These are phyloP conservation scores for Drosophila lini DNA, from an alignment of 1,140 invertebrate genomes.

Conservation along the genomic window DNA sequence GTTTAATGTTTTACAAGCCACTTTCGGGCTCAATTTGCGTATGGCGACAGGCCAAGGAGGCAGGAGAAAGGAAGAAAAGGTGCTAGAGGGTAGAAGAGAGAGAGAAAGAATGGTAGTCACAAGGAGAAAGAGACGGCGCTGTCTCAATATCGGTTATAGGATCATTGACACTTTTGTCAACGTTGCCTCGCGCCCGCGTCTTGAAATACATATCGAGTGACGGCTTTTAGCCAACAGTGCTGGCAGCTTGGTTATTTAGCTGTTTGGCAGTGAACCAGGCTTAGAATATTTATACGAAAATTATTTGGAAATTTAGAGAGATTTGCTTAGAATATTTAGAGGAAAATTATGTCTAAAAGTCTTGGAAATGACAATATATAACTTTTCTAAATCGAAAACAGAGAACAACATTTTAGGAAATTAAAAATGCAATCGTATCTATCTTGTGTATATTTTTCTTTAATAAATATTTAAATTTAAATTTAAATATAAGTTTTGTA, in stretches of 20 bases:
- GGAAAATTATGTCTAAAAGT: too few species aligned
- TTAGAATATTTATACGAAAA: neutral
- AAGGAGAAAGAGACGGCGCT: constrained; percentile 12
- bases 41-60: constrained; percentile 33
- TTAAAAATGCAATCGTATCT: too few species aligned
- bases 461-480: too few species aligned
- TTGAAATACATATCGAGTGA: constrained; percentile 11
- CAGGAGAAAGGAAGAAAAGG: neutral
- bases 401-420: too few species aligned
- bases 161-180: constrained; percentile 78
- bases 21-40: constrained; percentile 79
- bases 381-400: too few species aligned
- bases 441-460: too few species aligned
- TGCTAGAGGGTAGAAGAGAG: neutral
- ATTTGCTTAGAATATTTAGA: too few species aligned
- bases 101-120: neutral
- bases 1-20: constrained; percentile 80
- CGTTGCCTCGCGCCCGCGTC: constrained; percentile 42
- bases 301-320: too few species aligned
- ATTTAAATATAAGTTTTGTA: too few species aligned
- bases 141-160: constrained; percentile 81
- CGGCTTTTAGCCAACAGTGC: constrained; percentile 6
- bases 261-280: neutral
- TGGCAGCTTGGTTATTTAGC: neutral
- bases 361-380: too few species aligned